Conservation (phyloP, 2,113 vertebrate species). For the Apistogramma diplotaenia region DNA sequence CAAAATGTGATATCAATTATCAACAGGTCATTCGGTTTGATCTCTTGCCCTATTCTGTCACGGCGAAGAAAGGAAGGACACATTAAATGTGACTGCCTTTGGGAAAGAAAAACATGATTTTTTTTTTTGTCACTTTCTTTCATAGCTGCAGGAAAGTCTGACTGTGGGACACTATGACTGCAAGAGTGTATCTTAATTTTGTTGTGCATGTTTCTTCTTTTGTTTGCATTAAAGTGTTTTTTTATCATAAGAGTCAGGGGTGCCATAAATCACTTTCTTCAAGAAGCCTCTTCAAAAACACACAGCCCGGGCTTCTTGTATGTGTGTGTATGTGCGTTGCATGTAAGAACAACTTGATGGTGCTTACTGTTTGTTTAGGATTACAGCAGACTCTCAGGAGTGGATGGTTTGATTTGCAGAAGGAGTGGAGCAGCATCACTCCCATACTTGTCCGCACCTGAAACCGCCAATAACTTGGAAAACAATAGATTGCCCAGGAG, state of each 20-base stretch:
- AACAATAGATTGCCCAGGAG: conserved; percentile 61
- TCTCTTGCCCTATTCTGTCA: conserved; percentile 42
- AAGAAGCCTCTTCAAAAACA: conserved; percentile 11
- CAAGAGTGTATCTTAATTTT: neutral
- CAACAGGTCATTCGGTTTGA: conserved; percentile 67
- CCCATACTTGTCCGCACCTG: conserved; percentile 39
- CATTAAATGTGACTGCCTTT: neutral
- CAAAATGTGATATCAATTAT: conserved; percentile 68
- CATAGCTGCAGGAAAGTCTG: neutral
- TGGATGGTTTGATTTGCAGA: conserved; percentile 56
- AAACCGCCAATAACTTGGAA: conserved; percentile 60
- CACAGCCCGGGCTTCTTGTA: neutral
- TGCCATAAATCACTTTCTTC: conserved; percentile 25
- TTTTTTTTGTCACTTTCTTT: neutral
- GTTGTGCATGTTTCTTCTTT: neutral
- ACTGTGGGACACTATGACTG: neutral
- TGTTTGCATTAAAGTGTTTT: neutral
- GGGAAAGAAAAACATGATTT: neutral
- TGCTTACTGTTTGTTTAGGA: conserved; percentile 56
- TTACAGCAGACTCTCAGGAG: conserved; percentile 40
- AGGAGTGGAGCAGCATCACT: conserved; percentile 18
- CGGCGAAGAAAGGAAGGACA: conserved; percentile 3
- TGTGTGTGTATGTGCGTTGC: conserved; percentile 6
- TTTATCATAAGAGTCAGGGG: conserved; percentile 25
- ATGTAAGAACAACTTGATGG: conserved; percentile 35